Evolutionary conservation across 2,888 invertebrate species (phyloP).

Genomic region (Tetragnatha montana): DNA sequence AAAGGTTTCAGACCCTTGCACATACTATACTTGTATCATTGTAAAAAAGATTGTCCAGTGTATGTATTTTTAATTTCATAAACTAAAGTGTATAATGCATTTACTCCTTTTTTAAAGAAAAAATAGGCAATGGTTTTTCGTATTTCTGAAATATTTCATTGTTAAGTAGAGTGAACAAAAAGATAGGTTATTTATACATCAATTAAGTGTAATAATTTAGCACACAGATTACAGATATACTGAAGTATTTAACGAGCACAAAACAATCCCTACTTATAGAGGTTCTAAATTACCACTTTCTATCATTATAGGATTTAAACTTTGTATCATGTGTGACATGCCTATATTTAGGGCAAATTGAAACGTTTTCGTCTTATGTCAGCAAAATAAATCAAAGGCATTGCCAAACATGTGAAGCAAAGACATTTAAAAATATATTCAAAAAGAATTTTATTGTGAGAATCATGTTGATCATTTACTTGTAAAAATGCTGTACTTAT

Average conservation of each 20-base stretch:
- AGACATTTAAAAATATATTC: not conserved
- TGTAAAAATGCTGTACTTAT: not conserved
- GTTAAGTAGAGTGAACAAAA: not conserved
- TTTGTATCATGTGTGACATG: not conserved
- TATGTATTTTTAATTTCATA: constrained; percentile 60
- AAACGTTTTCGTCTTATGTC: not conserved
- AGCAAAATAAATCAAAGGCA: constrained; percentile 1
- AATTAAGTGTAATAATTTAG: constrained; percentile 14
- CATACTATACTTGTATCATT: constrained; percentile 57
- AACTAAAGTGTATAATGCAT: constrained; percentile 49
- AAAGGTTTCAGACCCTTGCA: constrained; percentile 55
- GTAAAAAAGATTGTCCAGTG: constrained; percentile 60
- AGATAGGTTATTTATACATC: not conserved
- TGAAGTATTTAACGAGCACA: constrained; percentile 10
- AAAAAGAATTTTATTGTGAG: not conserved
- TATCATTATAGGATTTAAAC: not conserved
- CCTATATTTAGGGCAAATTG: not conserved
- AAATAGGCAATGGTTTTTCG: constrained; percentile 24
- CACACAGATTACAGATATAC: not conserved
- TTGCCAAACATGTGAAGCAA: not conserved
- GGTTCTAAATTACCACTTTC: not conserved
- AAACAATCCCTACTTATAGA: not conserved
- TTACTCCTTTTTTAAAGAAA: constrained; percentile 28
- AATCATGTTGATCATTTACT: not conserved
- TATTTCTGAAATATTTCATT: not conserved